Evolutionary conservation across 2,797 vertebrate genomes (phyloP).

Genomic region (Petrocephalus sullivani): DNA sequence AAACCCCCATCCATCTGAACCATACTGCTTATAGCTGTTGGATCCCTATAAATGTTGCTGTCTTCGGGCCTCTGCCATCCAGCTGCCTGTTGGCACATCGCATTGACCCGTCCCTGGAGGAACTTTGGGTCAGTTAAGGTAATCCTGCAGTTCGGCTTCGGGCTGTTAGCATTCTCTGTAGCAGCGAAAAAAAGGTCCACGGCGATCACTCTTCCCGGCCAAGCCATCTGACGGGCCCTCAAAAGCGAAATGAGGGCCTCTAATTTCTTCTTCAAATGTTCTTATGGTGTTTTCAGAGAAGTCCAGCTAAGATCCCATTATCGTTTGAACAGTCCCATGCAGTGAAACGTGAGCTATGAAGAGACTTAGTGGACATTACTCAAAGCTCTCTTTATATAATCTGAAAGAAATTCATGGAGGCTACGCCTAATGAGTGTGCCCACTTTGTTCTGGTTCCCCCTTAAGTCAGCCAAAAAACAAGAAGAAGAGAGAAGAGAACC

Average conservation of each 20-base stretch:
- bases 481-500: not conserved
- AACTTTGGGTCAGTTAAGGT: slow-evolving; percentile 36
- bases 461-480: not conserved
- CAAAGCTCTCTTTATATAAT: slow-evolving; percentile 22
- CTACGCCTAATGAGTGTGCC: not conserved
- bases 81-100: not conserved
- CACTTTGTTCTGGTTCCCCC: not conserved
- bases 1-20: slow-evolving; percentile 55
- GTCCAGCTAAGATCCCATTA: slow-evolving; percentile 45
- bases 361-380: slow-evolving; percentile 38
- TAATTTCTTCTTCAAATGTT: slow-evolving; percentile 52
- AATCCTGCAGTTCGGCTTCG: slow-evolving; percentile 30
- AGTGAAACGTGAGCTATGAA: slow-evolving; percentile 44
- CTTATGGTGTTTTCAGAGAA: slow-evolving; percentile 52
- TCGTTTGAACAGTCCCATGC: slow-evolving; percentile 27
- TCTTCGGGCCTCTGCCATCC: not conserved
- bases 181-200: slow-evolving; percentile 37
- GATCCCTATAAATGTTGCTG: slow-evolving; percentile 41
- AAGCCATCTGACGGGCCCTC: slow-evolving; percentile 41
- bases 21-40: slow-evolving; percentile 48
- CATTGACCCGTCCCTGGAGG: not conserved
- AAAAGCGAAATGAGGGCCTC: slow-evolving; percentile 40
- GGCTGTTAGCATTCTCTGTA: slow-evolving; percentile 44
- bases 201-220: slow-evolving; percentile 46
- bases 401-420: not conserved